A percentile compares a stretch with the other conserved stretches of the same genome.
Evolutionary conservation across 2,888 invertebrate species (phyloP).

Genomic region (Drosophila ustulata): DNA sequence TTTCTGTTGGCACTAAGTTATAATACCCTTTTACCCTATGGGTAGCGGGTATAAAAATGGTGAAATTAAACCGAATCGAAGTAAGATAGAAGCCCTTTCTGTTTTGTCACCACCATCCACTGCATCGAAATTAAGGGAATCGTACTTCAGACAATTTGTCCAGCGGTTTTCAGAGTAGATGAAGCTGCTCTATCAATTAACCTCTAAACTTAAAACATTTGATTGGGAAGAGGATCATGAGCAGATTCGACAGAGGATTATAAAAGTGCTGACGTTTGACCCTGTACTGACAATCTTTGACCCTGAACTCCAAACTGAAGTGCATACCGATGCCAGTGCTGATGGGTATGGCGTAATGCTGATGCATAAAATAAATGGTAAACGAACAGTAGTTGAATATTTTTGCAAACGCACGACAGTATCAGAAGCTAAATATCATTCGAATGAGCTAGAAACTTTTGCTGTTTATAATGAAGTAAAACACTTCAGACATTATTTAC

Average conservation of each 20-base stretch:
- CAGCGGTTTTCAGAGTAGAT: slow-evolving; percentile 2
- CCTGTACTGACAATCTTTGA: slow-evolving; percentile 19
- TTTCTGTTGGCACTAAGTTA: too few relatives aligned
- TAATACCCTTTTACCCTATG: too few relatives aligned
- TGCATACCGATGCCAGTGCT: slow-evolving; percentile 19
- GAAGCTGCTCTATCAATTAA: slow-evolving; percentile 1
- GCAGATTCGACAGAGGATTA: slow-evolving; percentile 6
- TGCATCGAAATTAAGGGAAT: too few relatives aligned
- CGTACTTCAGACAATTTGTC: too few relatives aligned
- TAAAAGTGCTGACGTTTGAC: slow-evolving; percentile 10
- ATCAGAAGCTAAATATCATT: slow-evolving; percentile 32
- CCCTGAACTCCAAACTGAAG: slow-evolving; percentile 13
- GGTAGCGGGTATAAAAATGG: too few relatives aligned
- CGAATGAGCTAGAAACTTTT: slow-evolving; percentile 35
- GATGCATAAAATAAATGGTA: slow-evolving; percentile 3
- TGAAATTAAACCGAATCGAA: too few relatives aligned
- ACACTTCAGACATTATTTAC: slow-evolving; percentile 38
- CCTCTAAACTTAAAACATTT: neutral
- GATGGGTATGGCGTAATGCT: slow-evolving; percentile 11
- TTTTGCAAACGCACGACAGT: slow-evolving; percentile 2
- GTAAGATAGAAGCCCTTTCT: too few relatives aligned
- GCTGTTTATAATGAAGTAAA: slow-evolving; percentile 38
- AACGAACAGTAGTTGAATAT: slow-evolving; percentile 1
- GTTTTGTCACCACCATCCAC: too few relatives aligned
- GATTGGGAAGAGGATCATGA: slow-evolving; percentile 1